Evolutionary conservation across 2,113 vertebrate species (phyloP).

Genomic region (Sapayoa aenigma): DNA sequence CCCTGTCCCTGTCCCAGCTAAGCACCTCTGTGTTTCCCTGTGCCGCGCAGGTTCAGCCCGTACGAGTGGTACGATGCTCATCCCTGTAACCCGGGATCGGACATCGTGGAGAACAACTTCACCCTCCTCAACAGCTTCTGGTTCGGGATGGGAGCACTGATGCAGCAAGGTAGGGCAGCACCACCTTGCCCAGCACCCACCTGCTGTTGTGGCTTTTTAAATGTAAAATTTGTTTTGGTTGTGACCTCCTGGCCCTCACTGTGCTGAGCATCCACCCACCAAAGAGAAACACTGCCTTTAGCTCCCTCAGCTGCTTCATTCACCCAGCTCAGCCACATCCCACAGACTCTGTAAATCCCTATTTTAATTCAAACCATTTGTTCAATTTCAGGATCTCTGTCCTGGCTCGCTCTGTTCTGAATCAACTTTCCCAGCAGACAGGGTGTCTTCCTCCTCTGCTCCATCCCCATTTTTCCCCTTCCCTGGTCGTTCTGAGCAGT

Average conservation of each 20-base stretch:
- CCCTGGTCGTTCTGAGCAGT: neutral
- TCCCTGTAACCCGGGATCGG: conserved; percentile 93
- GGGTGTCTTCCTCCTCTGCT: neutral
- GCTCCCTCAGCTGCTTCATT: neutral
- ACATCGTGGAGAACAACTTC: conserved; percentile 98
- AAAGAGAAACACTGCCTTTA: fast-evolving
- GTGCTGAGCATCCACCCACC: neutral
- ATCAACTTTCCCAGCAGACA: neutral
- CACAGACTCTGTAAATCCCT: neutral
- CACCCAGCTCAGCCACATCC: neutral
- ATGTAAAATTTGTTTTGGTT: no score
- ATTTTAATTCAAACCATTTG: neutral
- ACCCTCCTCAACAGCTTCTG: conserved; percentile 98
- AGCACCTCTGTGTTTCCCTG: no score
- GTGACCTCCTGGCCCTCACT: no score
- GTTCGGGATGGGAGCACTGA: conserved; percentile 96
- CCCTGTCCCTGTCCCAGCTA: neutral
- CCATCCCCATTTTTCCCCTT: neutral
- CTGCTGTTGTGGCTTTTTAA: fast-evolving
- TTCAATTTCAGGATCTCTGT: neutral
- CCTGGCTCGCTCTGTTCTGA: neutral
- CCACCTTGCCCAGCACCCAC: neutral
- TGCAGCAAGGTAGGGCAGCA: conserved; percentile 88
- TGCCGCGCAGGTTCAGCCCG: conserved; percentile 86
- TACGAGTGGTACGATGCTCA: conserved; percentile 98